Evolutionary conservation across 1,140 invertebrate genomes (phyloP).

Genomic region (Aphelenchoides fujianensis): DNA sequence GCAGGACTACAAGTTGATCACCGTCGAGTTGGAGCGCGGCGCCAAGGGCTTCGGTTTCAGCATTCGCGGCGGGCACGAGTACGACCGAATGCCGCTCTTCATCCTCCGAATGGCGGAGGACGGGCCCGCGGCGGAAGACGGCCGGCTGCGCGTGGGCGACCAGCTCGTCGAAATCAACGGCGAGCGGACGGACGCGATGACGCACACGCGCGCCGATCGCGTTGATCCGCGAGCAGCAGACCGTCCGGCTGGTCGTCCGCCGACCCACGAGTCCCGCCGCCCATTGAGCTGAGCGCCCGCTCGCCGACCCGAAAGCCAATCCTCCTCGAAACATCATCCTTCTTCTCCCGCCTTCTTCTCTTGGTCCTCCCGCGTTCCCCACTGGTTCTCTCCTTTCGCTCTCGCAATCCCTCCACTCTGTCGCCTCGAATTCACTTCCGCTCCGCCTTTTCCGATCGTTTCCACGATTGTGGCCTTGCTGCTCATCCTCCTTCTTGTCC

Average conservation of each 20-base stretch:
- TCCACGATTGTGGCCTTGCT: too few species aligned
- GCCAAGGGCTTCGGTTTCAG: conserved; percentile 80
- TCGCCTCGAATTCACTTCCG: neutral
- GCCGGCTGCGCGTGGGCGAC: conserved; percentile 73
- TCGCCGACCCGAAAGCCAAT: too few species aligned
- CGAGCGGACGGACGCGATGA: conserved; percentile 75
- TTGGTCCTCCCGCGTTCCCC: too few species aligned
- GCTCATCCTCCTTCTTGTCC: neutral
- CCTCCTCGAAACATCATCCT: too few species aligned
- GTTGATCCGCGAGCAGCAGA: conserved; percentile 73
- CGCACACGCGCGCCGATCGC: conserved; percentile 77
- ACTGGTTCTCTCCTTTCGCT: too few species aligned
- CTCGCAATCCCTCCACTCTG: too few species aligned
- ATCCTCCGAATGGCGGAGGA: conserved; percentile 77
- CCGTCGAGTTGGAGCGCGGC: conserved; percentile 72
- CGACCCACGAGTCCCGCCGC: neutral
- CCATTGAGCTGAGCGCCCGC: too few species aligned
- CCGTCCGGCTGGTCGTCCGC: conserved; percentile 71
- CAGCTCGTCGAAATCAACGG: conserved; percentile 79
- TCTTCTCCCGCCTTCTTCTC: too few species aligned
- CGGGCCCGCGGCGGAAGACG: conserved; percentile 75
- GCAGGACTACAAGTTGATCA: conserved; percentile 34
- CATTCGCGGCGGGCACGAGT: conserved; percentile 78
- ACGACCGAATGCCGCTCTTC: conserved; percentile 79
- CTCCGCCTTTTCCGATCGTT: too few species aligned